Evolutionary conservation across 2,113 vertebrate genomes (phyloP).

Genomic region (Tympanuchus pallidicinctus): DNA sequence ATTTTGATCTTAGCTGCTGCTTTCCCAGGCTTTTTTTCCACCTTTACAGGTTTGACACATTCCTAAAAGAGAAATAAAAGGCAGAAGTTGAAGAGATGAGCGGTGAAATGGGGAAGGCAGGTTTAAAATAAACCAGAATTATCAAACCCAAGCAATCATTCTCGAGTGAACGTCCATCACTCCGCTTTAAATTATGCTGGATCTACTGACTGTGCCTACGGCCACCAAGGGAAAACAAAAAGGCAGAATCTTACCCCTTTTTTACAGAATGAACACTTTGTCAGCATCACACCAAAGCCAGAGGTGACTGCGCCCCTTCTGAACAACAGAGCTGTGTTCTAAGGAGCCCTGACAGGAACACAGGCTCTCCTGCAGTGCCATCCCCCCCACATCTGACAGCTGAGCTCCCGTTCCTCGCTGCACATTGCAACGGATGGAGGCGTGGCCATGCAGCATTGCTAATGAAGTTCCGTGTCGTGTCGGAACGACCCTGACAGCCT

Average conservation of each 20-base stretch:
- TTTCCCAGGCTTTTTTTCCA: conserved; percentile 86
- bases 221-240: rapidly evolving
- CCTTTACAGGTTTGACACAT: conserved; percentile 91
- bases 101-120: rapidly evolving
- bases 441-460: neutral
- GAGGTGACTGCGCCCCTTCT: neutral
- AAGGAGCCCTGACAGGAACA: neutral
- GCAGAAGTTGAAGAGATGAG: neutral
- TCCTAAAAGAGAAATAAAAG: conserved; percentile 77
- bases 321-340: neutral
- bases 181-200: rapidly evolving
- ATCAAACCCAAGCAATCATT: neutral
- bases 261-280: neutral
- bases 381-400: neutral
- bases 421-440: neutral
- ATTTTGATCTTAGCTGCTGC: conserved; percentile 91
- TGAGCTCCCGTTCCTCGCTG: neutral
- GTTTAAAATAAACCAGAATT: rapidly evolving
- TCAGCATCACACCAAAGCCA: neutral
- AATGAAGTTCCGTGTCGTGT: neutral
- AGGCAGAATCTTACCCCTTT: neutral
- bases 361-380: neutral
- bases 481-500: neutral
- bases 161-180: rapidly evolving
- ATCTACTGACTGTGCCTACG: neutral